Conservation (phyloP, 2,888 invertebrate species). For the Anthophora plumipes region DNA sequence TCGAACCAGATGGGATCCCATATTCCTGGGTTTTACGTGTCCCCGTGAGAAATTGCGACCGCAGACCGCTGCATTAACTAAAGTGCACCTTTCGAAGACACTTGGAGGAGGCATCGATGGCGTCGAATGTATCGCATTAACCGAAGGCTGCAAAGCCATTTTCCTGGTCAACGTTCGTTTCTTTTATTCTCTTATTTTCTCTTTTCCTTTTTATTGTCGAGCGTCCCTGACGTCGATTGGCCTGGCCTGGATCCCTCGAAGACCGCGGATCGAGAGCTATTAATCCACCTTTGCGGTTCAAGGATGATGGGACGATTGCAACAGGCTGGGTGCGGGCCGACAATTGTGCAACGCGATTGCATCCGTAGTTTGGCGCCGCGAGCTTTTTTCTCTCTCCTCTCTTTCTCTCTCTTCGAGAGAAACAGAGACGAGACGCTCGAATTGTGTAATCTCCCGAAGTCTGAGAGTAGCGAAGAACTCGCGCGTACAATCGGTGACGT, state of each 20-base stretch:
- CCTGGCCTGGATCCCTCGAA: neutral
- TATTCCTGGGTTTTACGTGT: conserved; percentile 23
- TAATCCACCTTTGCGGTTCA: conserved; percentile 52
- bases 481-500: no score
- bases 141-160: conserved; percentile 19
- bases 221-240: conserved; percentile 5
- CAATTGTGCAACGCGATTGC: conserved; percentile 49
- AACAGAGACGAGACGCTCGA: conserved; percentile 4
- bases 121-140: conserved; percentile 49
- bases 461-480: no score
- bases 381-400: no score
- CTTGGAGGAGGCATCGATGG: conserved; percentile 27
- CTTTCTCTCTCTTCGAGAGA: conserved; percentile 27
- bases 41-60: conserved; percentile 71
- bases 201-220: neutral
- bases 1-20: conserved; percentile 13
- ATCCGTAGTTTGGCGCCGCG: conserved; percentile 36
- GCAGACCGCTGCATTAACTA: conserved; percentile 79
- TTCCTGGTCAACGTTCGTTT: conserved; percentile 16
- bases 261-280: conserved; percentile 52
- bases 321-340: conserved; percentile 22
- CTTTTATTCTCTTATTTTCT: neutral
- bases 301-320: conserved; percentile 53
- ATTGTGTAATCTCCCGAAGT: conserved; percentile 35
- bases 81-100: conserved; percentile 79